Evolutionary conservation across 2,113 vertebrate genomes (phyloP).

Genomic region (Hyperopisus bebe): DNA sequence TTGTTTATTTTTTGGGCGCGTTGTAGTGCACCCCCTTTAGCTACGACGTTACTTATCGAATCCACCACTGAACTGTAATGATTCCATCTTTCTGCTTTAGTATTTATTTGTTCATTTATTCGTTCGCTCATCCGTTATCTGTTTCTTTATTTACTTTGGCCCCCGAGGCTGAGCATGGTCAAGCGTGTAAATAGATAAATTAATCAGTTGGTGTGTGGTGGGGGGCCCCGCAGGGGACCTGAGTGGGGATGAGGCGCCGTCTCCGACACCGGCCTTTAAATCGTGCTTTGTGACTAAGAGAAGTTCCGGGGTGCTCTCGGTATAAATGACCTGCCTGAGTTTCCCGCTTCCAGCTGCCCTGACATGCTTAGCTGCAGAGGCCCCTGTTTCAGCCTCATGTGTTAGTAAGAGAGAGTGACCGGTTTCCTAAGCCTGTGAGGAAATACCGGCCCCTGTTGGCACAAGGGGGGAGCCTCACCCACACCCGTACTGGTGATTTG

Average conservation of each 20-base stretch:
- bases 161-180: background rate
- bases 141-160: background rate
- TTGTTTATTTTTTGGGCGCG: background rate
- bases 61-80: background rate
- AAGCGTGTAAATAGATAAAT: slow-evolving; percentile 5
- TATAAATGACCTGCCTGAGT: background rate
- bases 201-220: background rate
- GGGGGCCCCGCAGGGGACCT: background rate
- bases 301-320: background rate
- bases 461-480: background rate
- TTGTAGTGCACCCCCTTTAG: background rate
- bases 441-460: background rate
- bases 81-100: slow-evolving; percentile 3
- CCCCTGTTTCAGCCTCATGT: background rate
- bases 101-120: background rate
- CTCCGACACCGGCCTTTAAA: background rate
- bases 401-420: background rate
- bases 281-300: background rate
- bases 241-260: background rate
- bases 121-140: background rate
- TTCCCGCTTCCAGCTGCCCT: background rate
- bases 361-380: background rate
- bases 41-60: background rate
- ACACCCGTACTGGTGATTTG: background rate
- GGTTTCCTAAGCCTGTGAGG: background rate